A percentile compares a stretch with the other conserved stretches of the same genome.
Evolutionary conservation across 1,140 invertebrate genomes (phyloP).

Genomic region (Nebria ingens): DNA sequence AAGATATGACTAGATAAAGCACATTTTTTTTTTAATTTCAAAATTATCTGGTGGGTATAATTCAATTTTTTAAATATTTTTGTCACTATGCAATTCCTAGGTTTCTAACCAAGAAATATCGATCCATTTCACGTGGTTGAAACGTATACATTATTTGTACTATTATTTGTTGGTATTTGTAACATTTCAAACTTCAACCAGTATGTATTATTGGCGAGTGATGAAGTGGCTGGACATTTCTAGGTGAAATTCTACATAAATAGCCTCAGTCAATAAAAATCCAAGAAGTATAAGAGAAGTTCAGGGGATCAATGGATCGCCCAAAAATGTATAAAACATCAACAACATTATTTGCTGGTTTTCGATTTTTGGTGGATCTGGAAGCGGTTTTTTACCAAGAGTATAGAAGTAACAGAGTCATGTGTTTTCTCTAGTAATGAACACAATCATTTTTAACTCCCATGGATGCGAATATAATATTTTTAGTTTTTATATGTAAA

Average conservation of each 20-base stretch:
- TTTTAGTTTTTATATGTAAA: background rate
- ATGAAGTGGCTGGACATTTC: background rate
- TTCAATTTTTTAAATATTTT: background rate
- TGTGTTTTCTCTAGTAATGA: background rate
- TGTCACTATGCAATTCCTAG: background rate
- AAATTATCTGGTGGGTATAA: background rate
- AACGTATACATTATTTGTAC: background rate
- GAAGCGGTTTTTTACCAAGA: background rate
- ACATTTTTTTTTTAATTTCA: background rate
- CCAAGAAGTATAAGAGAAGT: background rate
- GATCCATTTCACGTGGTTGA: background rate
- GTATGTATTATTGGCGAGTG: background rate
- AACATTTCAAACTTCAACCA: no score
- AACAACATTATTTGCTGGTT: no score
- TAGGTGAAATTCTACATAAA: background rate
- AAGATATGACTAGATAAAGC: background rate
- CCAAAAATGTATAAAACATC: background rate
- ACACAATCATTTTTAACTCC: background rate
- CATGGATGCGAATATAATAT: background rate
- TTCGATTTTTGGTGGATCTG: background rate
- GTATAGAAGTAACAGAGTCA: background rate
- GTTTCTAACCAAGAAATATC: no score
- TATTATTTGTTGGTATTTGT: no score
- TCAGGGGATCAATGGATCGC: background rate
- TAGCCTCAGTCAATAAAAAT: background rate